Evolutionary conservation across 1,140 invertebrate genomes (phyloP), one percentile per base, ranked within the genome.

Genomic region (Drosophila micromelanica): DNA sequence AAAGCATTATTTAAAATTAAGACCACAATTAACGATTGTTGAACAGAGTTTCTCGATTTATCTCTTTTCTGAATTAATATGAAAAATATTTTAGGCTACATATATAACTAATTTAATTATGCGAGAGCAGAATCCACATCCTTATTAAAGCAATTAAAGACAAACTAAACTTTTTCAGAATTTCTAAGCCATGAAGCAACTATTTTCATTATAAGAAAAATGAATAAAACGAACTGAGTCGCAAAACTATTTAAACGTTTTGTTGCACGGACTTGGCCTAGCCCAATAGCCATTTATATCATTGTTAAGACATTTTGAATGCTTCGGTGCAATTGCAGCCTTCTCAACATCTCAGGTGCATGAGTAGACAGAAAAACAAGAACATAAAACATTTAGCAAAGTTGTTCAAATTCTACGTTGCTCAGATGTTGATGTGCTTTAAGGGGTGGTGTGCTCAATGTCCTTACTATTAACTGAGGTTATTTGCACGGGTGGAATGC

Each of bases 301-400:
- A 38, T 69, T 52, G 56, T 69, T 45, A 70, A 61, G 35, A 63
- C 64, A 55, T 73, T 73, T 57, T 17, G 9, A 69, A 43, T 45
- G 32, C 42, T 27, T 52, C 37, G 52, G 37, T n/a, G 45, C 40
- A n/a, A 49, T 46, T 60, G 37, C 40, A 35, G 27, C 51, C 23
- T 27, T 27, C 23, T 27, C 23, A 27, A 27, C 23, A 51, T 1
- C 49, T 82, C 65, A 72, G 82, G 80, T 79, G 56, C 40, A 63
- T 84, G 80, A 84, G 48, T 79, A 30, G 68, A 54, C 80, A 76
- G 56, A 69, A 72, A 13, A 45, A 11, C 35, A 40, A 60, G 40
- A 71, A 30, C 15, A 32, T 7, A 51, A 64, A 52, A 54, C 32
- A 70, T 48, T 54, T 76, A 32, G 12, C 27, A 54, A 55, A 60